Conservation (phyloP, 2,113 vertebrate species). For the Ranitomeya imitator region DNA sequence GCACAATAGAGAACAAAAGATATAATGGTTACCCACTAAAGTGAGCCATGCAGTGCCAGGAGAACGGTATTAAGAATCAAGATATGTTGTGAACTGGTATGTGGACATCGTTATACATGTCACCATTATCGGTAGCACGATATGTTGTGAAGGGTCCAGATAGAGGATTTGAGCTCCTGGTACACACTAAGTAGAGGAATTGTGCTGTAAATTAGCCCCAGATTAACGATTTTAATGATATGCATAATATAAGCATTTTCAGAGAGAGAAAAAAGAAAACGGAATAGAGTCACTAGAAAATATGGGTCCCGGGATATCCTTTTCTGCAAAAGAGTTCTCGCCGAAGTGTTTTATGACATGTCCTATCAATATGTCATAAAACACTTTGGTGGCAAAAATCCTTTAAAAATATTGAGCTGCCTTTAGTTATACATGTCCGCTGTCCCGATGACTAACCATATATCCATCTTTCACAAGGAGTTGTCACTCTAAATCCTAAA, state of each 20-base stretch:
- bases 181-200: background rate
- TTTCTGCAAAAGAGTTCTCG: background rate
- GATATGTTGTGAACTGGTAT: background rate
- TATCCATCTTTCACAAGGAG: no score
- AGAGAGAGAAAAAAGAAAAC: background rate
- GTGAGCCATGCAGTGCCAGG: background rate
- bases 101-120: background rate
- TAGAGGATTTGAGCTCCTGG: no score
- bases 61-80: background rate
- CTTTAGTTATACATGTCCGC: no score
- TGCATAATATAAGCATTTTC: background rate
- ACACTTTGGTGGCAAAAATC: background rate
- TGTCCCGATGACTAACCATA: no score
- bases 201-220: background rate
- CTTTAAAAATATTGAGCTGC: background rate
- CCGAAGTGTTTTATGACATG: background rate
- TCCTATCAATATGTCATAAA: background rate
- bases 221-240: background rate
- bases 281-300: no score
- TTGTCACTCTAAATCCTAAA: no score
- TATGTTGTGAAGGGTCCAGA: background rate
- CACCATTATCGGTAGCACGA: background rate
- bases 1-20: background rate
- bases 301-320: background rate
- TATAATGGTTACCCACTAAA: background rate